Conservation (phyloP, 2,888 invertebrate species). For the Zygothrica quintamaculata region DNA sequence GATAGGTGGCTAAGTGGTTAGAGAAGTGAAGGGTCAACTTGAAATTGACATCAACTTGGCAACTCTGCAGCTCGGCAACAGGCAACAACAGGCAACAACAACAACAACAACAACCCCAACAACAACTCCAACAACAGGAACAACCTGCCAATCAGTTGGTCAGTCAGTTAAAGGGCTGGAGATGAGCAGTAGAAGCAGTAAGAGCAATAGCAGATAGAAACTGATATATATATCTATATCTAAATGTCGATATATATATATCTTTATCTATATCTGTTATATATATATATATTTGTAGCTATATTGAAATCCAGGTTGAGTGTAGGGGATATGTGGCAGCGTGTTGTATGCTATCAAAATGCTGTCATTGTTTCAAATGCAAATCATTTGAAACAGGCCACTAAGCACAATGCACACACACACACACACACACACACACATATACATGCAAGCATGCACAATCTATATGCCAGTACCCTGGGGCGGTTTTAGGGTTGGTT, state of each 20-base stretch:
- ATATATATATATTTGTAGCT: too few species aligned
- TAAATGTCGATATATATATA: too few species aligned
- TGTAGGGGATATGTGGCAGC: slow-evolving; percentile 1
- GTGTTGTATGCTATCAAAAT: slow-evolving; percentile 48
- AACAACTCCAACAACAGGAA: slow-evolving; percentile 13
- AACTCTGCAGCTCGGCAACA: background rate
- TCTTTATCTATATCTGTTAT: too few species aligned
- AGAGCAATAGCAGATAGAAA: too few species aligned
- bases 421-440: background rate
- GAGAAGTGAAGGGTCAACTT: slow-evolving; percentile 1
- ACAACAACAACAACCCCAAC: too few species aligned
- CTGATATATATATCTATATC: too few species aligned
- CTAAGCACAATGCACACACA: slow-evolving; percentile 43
- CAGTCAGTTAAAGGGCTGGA: slow-evolving; percentile 21
- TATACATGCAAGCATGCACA: background rate
- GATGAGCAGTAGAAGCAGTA: background rate
- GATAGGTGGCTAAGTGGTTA: background rate
- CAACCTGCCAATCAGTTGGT: slow-evolving; percentile 30
- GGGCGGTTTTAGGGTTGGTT: background rate
- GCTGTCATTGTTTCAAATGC: slow-evolving; percentile 72
- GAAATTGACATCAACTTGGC: too few species aligned
- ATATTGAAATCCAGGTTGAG: background rate
- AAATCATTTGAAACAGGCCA: slow-evolving; percentile 65
- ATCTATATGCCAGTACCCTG: too few species aligned
- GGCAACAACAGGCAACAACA: background rate